Evolutionary conservation across 2,113 vertebrate genomes (phyloP).

Genomic region (Arvicanthis niloticus): DNA sequence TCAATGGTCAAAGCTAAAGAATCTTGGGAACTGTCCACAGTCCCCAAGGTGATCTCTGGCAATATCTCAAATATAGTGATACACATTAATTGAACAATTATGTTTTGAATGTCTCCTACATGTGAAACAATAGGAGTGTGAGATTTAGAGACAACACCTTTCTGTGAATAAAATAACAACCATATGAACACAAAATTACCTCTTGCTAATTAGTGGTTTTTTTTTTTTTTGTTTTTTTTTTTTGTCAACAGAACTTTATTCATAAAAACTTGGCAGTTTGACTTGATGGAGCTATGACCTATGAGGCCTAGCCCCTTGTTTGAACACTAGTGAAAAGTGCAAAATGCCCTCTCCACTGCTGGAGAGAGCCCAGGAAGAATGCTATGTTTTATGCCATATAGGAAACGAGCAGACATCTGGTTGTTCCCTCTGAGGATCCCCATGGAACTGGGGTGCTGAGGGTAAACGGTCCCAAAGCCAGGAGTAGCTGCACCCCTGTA

Average conservation of each 20-base stretch:
- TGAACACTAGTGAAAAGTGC: conserved; percentile 72
- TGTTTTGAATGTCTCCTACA: background rate
- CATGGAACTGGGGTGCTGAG: background rate
- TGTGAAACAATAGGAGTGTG: background rate
- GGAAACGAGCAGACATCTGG: conserved; percentile 34
- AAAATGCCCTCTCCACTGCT: conserved; percentile 21
- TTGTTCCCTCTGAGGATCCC: conserved; percentile 31
- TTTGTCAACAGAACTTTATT: conserved; percentile 77
- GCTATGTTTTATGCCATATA: background rate
- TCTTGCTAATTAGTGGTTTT: background rate
- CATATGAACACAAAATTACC: background rate
- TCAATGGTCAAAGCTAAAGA: background rate
- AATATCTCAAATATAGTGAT: background rate
- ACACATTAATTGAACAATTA: background rate
- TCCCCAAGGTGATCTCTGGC: background rate
- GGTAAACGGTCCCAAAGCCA: conserved; percentile 68
- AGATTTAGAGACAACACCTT: background rate
- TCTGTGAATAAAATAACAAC: background rate
- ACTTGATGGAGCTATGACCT: background rate
- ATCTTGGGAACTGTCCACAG: background rate
- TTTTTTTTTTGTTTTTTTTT: background rate
- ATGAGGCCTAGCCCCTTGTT: background rate
- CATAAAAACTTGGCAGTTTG: conserved; percentile 20
- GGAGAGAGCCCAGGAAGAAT: conserved; percentile 45
- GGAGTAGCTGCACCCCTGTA: background rate